Evolutionary conservation across 2,888 invertebrate genomes (phyloP).

Genomic region (Xiphydria camelus): DNA sequence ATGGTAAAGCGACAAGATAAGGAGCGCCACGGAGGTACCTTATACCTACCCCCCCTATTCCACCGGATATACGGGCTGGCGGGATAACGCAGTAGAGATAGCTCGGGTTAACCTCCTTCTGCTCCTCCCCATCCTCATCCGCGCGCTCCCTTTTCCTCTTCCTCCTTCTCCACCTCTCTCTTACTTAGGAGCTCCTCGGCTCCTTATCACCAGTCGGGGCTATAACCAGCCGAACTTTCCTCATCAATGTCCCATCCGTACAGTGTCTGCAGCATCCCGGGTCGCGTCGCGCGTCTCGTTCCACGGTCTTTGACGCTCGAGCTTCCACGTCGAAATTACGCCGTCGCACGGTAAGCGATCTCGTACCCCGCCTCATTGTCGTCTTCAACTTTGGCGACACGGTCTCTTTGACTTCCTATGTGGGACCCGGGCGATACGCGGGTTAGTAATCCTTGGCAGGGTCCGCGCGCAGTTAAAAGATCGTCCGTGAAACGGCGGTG

Average conservation of each 20-base stretch:
- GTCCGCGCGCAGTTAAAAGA: too few species aligned
- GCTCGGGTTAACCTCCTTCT: slow-evolving; percentile 39
- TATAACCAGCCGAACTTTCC: slow-evolving; percentile 50
- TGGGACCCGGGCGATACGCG: too few species aligned
- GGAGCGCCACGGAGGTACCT: slow-evolving; percentile 20
- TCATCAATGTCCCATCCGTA: slow-evolving; percentile 52
- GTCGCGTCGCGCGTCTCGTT: slow-evolving; percentile 35
- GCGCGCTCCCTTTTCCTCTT: slow-evolving; percentile 13
- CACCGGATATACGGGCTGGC: slow-evolving; percentile 33
- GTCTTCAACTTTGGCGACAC: too few species aligned
- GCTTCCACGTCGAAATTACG: slow-evolving; percentile 43
- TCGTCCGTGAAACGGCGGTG: too few species aligned
- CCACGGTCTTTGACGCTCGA: slow-evolving; percentile 39
- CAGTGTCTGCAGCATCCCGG: slow-evolving; percentile 39
- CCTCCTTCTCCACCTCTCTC: slow-evolving; percentile 20
- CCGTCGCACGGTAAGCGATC: too few species aligned
- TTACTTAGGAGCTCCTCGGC: slow-evolving; percentile 43
- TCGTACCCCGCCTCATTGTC: too few species aligned
- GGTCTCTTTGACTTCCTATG: too few species aligned
- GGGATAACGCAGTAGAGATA: slow-evolving; percentile 43
- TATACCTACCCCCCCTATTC: slow-evolving; percentile 29
- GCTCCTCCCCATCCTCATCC: slow-evolving; percentile 2
- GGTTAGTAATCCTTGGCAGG: too few species aligned
- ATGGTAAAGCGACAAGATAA: slow-evolving; percentile 42
- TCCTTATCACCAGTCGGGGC: slow-evolving; percentile 43